A percentile compares a stretch with the other conserved stretches of the same genome.
These are phyloP conservation scores for Ornithorhynchus anatinus DNA, from an alignment of 2,113 vertebrate species.

Conservation along the genomic window DNA sequence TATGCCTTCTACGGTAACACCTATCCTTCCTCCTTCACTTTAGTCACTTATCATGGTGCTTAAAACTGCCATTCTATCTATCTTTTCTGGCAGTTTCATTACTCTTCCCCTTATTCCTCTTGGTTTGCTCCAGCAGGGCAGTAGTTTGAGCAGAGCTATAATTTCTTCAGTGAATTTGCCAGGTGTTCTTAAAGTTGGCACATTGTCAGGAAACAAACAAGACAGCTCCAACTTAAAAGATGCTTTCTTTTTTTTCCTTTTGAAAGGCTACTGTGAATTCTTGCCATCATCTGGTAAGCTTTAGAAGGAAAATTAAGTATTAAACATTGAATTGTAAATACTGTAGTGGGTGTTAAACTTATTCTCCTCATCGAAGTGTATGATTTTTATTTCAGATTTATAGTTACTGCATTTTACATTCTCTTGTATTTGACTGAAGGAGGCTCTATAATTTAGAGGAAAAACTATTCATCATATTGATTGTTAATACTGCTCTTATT, in stretches of 20 bases:
- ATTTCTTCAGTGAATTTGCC: not conserved
- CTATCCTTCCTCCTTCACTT: not conserved
- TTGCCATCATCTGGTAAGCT: no score
- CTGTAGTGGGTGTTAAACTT: not conserved
- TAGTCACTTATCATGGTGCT: not conserved
- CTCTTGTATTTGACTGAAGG: no score
- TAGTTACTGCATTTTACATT: no score
- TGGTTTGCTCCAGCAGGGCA: not conserved
- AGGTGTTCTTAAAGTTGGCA: not conserved
- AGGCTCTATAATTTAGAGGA: no score
- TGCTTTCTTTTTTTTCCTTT: not conserved
- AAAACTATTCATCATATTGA: no score
- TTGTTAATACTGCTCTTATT: no score
- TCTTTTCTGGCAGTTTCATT: not conserved
- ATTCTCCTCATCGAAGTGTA: no score
- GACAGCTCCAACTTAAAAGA: not conserved
- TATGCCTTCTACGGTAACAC: not conserved
- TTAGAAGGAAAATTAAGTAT: not conserved
- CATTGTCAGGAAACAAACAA: not conserved
- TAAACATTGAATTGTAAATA: not conserved
- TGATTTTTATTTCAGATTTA: not conserved
- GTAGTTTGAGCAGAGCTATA: not conserved
- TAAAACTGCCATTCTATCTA: not conserved
- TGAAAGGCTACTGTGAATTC: not conserved
- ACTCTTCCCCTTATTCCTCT: not conserved